These are phyloP conservation scores for Diplazon laetatorius DNA, from an alignment of 2,888 invertebrate species.

Conservation along the genomic window DNA sequence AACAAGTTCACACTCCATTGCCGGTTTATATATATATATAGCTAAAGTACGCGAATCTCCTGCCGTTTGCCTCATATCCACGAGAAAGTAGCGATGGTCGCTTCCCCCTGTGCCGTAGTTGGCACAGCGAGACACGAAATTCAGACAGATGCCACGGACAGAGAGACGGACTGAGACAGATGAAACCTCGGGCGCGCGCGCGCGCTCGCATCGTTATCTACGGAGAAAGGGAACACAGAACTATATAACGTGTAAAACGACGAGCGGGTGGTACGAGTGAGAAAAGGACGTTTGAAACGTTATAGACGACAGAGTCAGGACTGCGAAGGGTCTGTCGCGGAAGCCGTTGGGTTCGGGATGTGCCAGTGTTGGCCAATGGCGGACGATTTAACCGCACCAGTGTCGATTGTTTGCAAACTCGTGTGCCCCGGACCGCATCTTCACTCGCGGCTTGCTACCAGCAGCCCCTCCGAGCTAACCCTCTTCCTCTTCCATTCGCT, in stretches of 20 bases:
- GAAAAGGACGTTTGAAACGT: constrained; percentile 27
- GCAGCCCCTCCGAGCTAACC: not conserved
- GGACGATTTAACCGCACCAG: constrained; percentile 69
- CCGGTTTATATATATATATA: no score
- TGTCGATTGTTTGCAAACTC: constrained; percentile 74
- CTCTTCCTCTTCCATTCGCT: not conserved
- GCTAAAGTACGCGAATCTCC: no score
- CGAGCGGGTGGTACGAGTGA: constrained; percentile 16
- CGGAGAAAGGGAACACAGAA: constrained; percentile 47
- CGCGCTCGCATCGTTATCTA: constrained; percentile 56
- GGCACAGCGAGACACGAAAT: no score
- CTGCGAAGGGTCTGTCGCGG: constrained; percentile 69
- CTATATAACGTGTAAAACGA: constrained; percentile 29
- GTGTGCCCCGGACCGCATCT: constrained; percentile 67
- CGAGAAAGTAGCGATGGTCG: constrained; percentile 29
- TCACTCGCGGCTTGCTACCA: constrained; percentile 48
- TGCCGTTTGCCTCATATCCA: no score
- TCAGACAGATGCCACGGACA: no score
- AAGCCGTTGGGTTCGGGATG: constrained; percentile 70
- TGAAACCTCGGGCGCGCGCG: no score
- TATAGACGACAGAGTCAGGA: constrained; percentile 73
- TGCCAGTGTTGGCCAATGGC: constrained; percentile 60
- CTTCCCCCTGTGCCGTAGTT: constrained; percentile 22
- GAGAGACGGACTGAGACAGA: constrained; percentile 14
- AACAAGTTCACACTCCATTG: constrained; percentile 45